phyloP scores from a whole-genome alignment of 2,888 invertebrate genomes.

The Drymonia ruficornis region DNA sequence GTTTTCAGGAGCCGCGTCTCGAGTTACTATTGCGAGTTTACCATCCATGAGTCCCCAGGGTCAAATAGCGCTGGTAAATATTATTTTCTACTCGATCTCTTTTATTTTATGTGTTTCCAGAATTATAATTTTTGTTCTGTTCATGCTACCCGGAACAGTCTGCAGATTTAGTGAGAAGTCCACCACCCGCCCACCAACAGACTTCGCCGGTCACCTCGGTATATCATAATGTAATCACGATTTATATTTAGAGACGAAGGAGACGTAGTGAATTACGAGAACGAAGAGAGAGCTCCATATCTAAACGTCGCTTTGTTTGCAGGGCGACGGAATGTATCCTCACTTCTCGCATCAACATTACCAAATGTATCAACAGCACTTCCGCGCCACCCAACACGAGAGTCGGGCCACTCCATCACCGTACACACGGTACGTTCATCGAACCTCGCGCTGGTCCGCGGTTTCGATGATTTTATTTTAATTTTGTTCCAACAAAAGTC shows the following conservation, averaged over 20 bases:
- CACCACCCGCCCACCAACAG: conserved; percentile 94
- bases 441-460: background rate
- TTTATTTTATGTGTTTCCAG: conserved; percentile 15
- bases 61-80: conserved; percentile 88
- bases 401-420: conserved; percentile 71
- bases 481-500: too few species aligned
- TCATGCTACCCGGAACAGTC: conserved; percentile 85
- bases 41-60: conserved; percentile 86
- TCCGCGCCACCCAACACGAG: conserved; percentile 79
- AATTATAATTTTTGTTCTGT: conserved; percentile 53
- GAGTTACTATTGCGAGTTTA: conserved; percentile 81
- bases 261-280: background rate
- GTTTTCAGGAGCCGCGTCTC: conserved; percentile 72
- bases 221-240: conserved; percentile 69
- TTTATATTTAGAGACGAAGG: conserved; percentile 11
- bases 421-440: conserved; percentile 63
- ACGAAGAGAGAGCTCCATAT: background rate
- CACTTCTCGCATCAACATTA: conserved; percentile 82
- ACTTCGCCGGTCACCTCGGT: conserved; percentile 89
- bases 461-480: too few species aligned
- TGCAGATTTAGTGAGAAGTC: conserved; percentile 88
- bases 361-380: conserved; percentile 81
- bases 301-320: conserved; percentile 35
- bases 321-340: conserved; percentile 81
- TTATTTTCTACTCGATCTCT: conserved; percentile 17